Evolutionary conservation across 2,113 vertebrate genomes (phyloP).

Genomic region (Cinclus mexicanus): DNA sequence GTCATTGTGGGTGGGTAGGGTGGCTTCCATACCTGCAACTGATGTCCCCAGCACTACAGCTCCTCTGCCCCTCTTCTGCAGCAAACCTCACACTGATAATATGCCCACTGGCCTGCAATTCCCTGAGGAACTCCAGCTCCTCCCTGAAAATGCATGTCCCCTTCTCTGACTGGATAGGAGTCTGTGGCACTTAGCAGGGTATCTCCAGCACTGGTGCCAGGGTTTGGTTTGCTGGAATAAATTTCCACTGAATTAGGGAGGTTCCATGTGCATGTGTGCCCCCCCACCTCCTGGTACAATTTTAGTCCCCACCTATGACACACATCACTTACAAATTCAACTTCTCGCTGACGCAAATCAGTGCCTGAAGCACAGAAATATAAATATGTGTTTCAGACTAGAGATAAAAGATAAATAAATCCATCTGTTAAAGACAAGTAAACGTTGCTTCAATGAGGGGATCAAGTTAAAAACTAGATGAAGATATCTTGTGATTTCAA

Average conservation of each 20-base stretch:
- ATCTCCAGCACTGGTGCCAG: not conserved
- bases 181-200: not conserved
- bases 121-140: not conserved
- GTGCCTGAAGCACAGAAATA: not conserved
- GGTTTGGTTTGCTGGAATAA: not conserved
- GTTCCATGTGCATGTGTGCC: not conserved
- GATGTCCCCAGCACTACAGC: not conserved
- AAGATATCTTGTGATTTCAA: not conserved
- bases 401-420: not conserved
- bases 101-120: fast-evolving
- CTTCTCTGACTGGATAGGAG: not conserved
- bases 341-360: not conserved
- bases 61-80: not conserved
- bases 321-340: not conserved
- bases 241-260: not conserved
- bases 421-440: not conserved
- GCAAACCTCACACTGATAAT: not conserved
- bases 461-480: not conserved
- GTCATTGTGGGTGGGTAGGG: not conserved
- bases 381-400: not conserved
- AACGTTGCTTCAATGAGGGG: not conserved
- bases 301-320: not conserved
- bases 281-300: too few relatives aligned
- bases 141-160: not conserved
- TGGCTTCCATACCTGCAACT: not conserved